phyloP scores from a whole-genome alignment of 2,888 invertebrate genomes.

The Phytoseiulus persimilis region DNA sequence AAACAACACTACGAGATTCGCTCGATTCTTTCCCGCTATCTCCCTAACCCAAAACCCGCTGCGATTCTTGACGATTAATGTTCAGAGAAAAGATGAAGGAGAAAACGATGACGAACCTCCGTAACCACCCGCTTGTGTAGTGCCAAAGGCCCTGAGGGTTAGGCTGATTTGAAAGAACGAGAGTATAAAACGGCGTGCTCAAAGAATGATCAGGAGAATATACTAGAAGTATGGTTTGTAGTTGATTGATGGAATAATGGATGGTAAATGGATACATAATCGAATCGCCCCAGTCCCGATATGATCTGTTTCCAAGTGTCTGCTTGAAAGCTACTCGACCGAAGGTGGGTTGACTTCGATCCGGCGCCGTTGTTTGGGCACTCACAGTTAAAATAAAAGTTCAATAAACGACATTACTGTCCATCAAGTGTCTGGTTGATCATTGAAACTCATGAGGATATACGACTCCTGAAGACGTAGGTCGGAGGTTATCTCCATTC shows the following conservation, averaged over 20 bases:
- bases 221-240: background rate
- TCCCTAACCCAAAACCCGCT: background rate
- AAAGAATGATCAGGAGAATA: background rate
- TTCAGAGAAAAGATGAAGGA: background rate
- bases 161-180: background rate
- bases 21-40: background rate
- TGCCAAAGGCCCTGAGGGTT: constrained; percentile 22
- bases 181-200: background rate
- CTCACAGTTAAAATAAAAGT: background rate
- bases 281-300: background rate
- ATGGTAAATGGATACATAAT: background rate
- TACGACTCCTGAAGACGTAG: no score
- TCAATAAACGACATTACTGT: background rate
- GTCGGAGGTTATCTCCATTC: no score
- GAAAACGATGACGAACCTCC: background rate
- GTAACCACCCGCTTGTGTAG: constrained; percentile 14
- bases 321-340: background rate
- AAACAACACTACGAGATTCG: background rate
- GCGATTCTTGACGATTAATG: background rate
- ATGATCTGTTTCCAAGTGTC: background rate
- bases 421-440: background rate
- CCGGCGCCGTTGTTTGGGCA: background rate
- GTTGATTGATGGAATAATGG: background rate
- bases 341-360: background rate
- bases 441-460: background rate